Conservation (phyloP, 2,888 invertebrate species). For the Gerris lacustris region DNA sequence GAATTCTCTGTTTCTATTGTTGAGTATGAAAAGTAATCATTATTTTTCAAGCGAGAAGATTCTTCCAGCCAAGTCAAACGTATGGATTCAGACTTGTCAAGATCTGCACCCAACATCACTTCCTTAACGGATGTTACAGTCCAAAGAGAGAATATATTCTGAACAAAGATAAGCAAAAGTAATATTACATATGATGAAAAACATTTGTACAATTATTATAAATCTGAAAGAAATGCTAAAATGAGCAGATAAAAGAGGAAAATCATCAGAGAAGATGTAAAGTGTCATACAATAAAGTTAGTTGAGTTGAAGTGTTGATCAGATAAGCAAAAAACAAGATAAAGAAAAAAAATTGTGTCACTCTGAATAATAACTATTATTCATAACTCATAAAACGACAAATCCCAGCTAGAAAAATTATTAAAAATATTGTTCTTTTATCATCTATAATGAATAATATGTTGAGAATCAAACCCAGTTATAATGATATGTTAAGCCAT, state of each 20-base stretch:
- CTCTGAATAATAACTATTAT: too few relatives aligned
- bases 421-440: too few relatives aligned
- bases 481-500: not conserved
- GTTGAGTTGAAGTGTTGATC: too few relatives aligned
- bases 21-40: not conserved
- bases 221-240: not conserved
- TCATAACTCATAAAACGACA: too few relatives aligned
- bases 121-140: slow-evolving; percentile 47
- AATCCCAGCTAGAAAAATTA: too few relatives aligned
- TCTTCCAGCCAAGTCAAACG: slow-evolving; percentile 44
- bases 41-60: not conserved
- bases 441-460: too few relatives aligned
- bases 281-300: too few relatives aligned
- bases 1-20: not conserved
- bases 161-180: slow-evolving; percentile 24
- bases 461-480: not conserved
- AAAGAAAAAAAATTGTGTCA: too few relatives aligned
- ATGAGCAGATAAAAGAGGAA: too few relatives aligned
- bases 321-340: too few relatives aligned
- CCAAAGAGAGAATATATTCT: slow-evolving; percentile 47
- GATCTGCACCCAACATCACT: slow-evolving; percentile 56
- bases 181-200: not conserved
- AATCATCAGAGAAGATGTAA: too few relatives aligned
- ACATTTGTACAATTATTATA: not conserved
- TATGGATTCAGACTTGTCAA: slow-evolving; percentile 44